phyloP scores from a whole-genome alignment of 2,888 invertebrate genomes.

The Cotesia congregata region DNA sequence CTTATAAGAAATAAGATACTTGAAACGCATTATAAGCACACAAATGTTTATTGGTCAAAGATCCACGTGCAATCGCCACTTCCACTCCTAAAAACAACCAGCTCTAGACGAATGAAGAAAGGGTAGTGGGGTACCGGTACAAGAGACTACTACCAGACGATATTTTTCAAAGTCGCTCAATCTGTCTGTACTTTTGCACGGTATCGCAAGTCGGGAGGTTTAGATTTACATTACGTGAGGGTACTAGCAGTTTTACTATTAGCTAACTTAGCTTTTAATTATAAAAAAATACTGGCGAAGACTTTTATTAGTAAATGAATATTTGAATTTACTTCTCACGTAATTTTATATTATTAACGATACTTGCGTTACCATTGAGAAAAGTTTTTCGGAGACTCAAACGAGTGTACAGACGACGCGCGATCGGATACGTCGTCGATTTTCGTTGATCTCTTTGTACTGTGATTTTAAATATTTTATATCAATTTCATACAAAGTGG shows the following conservation, averaged over 20 bases:
- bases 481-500: conserved; percentile 7
- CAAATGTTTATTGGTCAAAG: conserved; percentile 51
- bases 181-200: conserved; percentile 60
- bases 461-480: conserved; percentile 18
- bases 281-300: neutral
- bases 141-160: conserved; percentile 34
- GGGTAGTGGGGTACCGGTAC: conserved; percentile 41
- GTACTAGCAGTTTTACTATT: conserved; percentile 11
- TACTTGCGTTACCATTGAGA: conserved; percentile 1
- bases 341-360: neutral
- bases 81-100: conserved; percentile 36
- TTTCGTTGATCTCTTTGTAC: conserved; percentile 3
- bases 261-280: neutral
- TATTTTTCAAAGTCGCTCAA: conserved; percentile 61
- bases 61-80: conserved; percentile 58
- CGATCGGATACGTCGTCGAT: conserved; percentile 27
- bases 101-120: conserved; percentile 39
- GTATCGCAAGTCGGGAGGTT: conserved; percentile 58
- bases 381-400: conserved; percentile 36
- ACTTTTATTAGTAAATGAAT: neutral
- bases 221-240: conserved; percentile 46
- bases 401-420: conserved; percentile 38
- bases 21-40: neutral
- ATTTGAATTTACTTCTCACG: neutral
- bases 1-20: too few relatives aligned